Base-by-base conservation (phyloP, 2,113 vertebrate species). In the Leucoraja erinaceus region DNA sequence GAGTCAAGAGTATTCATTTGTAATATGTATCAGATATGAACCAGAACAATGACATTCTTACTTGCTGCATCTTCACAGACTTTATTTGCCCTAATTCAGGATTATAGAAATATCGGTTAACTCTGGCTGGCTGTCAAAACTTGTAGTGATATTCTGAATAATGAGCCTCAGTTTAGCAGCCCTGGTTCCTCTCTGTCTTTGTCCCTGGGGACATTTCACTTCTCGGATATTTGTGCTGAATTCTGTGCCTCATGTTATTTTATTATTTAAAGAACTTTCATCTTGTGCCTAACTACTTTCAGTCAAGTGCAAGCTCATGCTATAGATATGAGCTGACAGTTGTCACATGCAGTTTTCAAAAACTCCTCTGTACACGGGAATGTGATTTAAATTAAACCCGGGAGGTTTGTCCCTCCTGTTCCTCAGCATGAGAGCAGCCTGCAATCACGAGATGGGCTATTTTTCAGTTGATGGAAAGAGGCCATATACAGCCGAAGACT, bases 361-460 rank as follows among this genome's bases (percentile, higher is more conserved):
- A 59, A 79, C 33, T 79, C 33, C 77, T 61, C 8, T 59, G 56
- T 59, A 59, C 81, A 14, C 5, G 25, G 10, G 81, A 61, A 11
- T 84, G 56, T 84, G 81, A 84, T 84, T 84, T 84, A 84, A 84
- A 84, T 59, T 84, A 59, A 59, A 10, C 25, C 81, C 81, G 28
- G 54, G 54, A n/a, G 81, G 25, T 59, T 59, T 28, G 54, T 9
- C 28, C 10, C 81, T 59, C 10, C 22, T 28, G 54, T 25, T 84
- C 28, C 59, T n/a, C 56, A 84, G 0, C 5, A 11, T n/a, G 38
- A 47, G 22, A 25, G 54, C 79, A 83, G 54, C 54, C 1, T 28
- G 22, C 4, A 84, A 28, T 59, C 10, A 28, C 4, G 56, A 14
- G 38, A 83, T 59, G 9, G 54, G 25, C 54, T 28, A 83, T 56